phyloP scores from a whole-genome alignment of 2,113 vertebrate genomes.

The Diglossa brunneiventris region DNA sequence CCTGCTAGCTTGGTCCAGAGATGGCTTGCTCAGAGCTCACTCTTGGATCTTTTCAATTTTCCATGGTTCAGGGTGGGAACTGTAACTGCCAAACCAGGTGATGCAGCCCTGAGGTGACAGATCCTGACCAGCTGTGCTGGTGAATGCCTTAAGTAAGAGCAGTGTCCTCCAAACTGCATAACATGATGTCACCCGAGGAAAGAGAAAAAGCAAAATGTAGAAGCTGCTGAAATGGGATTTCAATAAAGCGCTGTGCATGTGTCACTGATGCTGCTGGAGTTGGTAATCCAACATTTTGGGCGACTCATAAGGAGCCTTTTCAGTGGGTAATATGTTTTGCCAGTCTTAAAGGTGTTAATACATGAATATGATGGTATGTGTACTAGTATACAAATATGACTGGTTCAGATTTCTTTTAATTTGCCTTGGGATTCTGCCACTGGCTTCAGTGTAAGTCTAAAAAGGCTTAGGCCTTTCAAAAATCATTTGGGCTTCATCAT shows the following conservation, averaged over 20 bases:
- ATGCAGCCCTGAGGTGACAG: neutral
- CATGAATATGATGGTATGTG: neutral
- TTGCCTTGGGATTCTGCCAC: neutral
- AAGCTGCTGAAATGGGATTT: neutral
- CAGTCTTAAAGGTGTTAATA: neutral
- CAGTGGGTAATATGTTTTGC: neutral
- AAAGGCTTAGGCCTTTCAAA: neutral
- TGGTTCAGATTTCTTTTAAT: neutral
- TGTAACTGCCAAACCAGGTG: neutral
- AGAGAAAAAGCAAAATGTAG: neutral
- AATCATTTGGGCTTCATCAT: constrained; percentile 40
- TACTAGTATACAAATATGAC: neutral
- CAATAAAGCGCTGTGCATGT: neutral
- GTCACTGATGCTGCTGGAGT: neutral
- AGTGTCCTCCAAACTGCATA: neutral
- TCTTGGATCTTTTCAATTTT: neutral
- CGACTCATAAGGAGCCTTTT: neutral
- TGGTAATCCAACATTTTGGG: neutral
- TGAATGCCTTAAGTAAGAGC: neutral
- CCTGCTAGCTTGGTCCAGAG: neutral
- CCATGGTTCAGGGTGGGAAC: neutral
- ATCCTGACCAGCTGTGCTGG: neutral
- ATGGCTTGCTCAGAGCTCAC: neutral
- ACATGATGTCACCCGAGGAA: neutral
- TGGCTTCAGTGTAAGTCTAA: neutral